phyloP scores from a whole-genome alignment of 1,140 invertebrate genomes.

The Lepidurus arcticus region DNA sequence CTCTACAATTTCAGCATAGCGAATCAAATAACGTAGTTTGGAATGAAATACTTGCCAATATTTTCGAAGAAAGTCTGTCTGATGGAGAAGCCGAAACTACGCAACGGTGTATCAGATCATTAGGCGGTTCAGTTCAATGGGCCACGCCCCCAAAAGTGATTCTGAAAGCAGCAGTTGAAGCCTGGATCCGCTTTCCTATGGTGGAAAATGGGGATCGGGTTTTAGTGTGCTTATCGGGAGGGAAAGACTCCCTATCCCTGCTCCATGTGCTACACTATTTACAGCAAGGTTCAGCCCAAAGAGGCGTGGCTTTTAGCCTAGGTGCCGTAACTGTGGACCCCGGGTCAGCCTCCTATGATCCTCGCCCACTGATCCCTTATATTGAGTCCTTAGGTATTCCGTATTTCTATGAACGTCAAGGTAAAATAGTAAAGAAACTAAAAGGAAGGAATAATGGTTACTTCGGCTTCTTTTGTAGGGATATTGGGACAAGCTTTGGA shows the following conservation, averaged over 20 bases:
- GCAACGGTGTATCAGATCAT: background rate
- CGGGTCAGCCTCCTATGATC: slow-evolving; percentile 57
- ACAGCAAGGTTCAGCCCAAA: slow-evolving; percentile 65
- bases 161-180: slow-evolving; percentile 72
- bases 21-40: background rate
- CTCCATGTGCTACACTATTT: slow-evolving; percentile 79
- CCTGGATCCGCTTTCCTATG: slow-evolving; percentile 78
- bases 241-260: slow-evolving; percentile 71
- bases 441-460: slow-evolving; percentile 15
- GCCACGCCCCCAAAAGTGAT: slow-evolving; percentile 70
- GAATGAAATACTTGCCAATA: background rate
- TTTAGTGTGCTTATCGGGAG: slow-evolving; percentile 75
- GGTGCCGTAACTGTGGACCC: slow-evolving; percentile 69
- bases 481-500: slow-evolving; percentile 50
- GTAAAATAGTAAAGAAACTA: slow-evolving; percentile 38
- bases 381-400: slow-evolving; percentile 59
- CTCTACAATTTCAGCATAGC: background rate
- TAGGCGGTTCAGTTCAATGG: slow-evolving; percentile 48
- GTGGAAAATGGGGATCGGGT: slow-evolving; percentile 73
- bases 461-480: slow-evolving; percentile 42
- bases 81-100: background rate
- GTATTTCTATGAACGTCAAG: slow-evolving; percentile 65
- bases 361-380: slow-evolving; percentile 60
- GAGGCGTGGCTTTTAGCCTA: slow-evolving; percentile 68
- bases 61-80: background rate